Conservation (phyloP, 2,888 invertebrate genomes). For the Melanostoma scalare region DNA sequence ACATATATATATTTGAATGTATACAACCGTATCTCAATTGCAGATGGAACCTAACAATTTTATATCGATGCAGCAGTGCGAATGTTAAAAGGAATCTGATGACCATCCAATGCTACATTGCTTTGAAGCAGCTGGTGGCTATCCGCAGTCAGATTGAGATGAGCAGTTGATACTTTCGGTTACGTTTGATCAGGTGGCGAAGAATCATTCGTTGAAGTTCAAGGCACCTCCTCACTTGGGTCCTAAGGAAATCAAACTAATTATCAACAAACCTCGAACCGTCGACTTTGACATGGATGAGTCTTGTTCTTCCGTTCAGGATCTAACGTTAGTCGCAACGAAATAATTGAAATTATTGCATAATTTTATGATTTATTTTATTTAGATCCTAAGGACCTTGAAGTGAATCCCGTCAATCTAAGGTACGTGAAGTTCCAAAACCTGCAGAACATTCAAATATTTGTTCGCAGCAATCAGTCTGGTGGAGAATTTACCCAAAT, state of each 20-base stretch:
- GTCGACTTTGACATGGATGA: constrained; percentile 78
- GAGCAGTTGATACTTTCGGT: too few species aligned
- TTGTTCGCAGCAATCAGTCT: constrained; percentile 92
- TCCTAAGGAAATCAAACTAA: too few species aligned
- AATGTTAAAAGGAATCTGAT: constrained; percentile 97
- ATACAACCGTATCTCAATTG: too few species aligned
- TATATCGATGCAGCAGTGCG: constrained; percentile 93
- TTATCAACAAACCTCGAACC: too few species aligned
- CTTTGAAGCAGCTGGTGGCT: constrained; percentile 85
- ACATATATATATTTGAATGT: too few species aligned
- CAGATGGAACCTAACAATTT: constrained; percentile 85
- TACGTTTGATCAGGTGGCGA: too few species aligned
- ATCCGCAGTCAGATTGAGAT: too few species aligned
- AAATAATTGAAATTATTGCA: constrained; percentile 16
- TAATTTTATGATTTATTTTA: background rate
- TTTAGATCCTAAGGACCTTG: constrained; percentile 85
- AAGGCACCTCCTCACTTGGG: too few species aligned
- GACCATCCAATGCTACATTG: constrained; percentile 92
- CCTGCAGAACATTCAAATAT: constrained; percentile 96
- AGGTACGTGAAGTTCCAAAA: constrained; percentile 96
- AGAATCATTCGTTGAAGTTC: too few species aligned
- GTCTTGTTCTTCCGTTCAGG: constrained; percentile 92
- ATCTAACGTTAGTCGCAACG: constrained; percentile 86
- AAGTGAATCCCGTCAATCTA: too few species aligned
- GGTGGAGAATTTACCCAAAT: constrained; percentile 85